A percentile compares a stretch with the other conserved stretches of the same genome.
Conservation (phyloP, 1,140 invertebrate genomes). For the Drosophila yakuba region DNA sequence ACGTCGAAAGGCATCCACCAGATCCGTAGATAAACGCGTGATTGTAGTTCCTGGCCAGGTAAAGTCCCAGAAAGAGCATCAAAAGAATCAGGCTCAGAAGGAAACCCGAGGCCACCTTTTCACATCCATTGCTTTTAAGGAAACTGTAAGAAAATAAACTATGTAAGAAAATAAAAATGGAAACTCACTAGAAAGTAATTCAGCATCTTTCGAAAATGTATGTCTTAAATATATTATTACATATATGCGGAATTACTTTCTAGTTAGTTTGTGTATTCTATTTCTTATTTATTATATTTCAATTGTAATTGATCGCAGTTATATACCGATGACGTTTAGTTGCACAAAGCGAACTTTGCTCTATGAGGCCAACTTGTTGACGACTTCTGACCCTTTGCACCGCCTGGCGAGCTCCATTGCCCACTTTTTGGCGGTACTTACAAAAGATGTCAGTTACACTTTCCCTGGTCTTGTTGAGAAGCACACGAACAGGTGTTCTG, state of each 20-base stretch:
- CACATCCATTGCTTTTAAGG: neutral
- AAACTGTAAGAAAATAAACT: neutral
- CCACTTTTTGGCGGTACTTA: conserved; percentile 2
- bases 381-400: neutral
- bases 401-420: neutral
- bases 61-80: neutral
- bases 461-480: neutral
- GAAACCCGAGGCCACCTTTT: neutral
- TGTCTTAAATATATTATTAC: no score
- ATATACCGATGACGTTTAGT: neutral
- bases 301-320: neutral
- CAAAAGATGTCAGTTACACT: conserved; percentile 2
- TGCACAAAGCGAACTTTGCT: no score
- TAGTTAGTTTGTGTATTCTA: no score
- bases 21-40: conserved; percentile 29
- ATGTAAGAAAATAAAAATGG: no score
- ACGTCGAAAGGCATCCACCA: conserved; percentile 31
- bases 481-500: neutral
- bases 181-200: no score
- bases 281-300: no score
- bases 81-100: conserved; percentile 4
- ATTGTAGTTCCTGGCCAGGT: conserved; percentile 41
- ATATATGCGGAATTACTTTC: no score
- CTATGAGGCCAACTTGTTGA: neutral
- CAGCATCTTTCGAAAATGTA: no score